A percentile compares a stretch with the other conserved stretches of the same genome.
phyloP scores from a whole-genome alignment of 2,888 invertebrate genomes.

The Lingula anatina region DNA sequence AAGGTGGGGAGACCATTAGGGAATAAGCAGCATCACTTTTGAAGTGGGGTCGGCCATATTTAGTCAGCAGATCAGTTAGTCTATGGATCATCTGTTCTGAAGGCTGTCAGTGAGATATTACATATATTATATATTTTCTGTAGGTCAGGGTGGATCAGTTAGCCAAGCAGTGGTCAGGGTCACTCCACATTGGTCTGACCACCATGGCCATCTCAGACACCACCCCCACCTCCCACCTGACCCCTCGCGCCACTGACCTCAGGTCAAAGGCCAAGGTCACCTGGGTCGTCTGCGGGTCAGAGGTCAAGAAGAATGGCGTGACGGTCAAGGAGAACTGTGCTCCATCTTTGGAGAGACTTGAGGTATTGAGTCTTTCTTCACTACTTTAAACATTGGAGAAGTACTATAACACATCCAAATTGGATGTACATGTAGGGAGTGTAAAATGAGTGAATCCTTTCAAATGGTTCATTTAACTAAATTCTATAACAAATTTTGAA shows the following conservation, averaged over 20 bases:
- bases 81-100: too few relatives aligned
- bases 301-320: slow-evolving; percentile 65
- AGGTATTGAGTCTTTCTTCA: slow-evolving; percentile 54
- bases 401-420: too few relatives aligned
- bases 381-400: too few relatives aligned
- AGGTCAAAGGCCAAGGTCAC: slow-evolving; percentile 34
- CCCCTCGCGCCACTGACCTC: slow-evolving; percentile 35
- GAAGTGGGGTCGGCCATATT: too few relatives aligned
- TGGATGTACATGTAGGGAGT: too few relatives aligned
- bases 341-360: slow-evolving; percentile 74
- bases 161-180: slow-evolving; percentile 87
- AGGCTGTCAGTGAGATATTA: too few relatives aligned
- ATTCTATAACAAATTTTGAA: too few relatives aligned
- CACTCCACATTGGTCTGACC: slow-evolving; percentile 84
- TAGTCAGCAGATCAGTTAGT: too few relatives aligned
- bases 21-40: too few relatives aligned
- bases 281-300: slow-evolving; percentile 59
- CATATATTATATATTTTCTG: slow-evolving; percentile 8
- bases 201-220: slow-evolving; percentile 64
- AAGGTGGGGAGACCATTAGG: too few relatives aligned
- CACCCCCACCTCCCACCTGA: slow-evolving; percentile 57
- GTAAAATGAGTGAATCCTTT: too few relatives aligned
- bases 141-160: slow-evolving; percentile 71
- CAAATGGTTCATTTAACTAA: too few relatives aligned
- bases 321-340: slow-evolving; percentile 67